Conservation (phyloP, 2,888 invertebrate genomes). For the Muschampia plurimacula region DNA sequence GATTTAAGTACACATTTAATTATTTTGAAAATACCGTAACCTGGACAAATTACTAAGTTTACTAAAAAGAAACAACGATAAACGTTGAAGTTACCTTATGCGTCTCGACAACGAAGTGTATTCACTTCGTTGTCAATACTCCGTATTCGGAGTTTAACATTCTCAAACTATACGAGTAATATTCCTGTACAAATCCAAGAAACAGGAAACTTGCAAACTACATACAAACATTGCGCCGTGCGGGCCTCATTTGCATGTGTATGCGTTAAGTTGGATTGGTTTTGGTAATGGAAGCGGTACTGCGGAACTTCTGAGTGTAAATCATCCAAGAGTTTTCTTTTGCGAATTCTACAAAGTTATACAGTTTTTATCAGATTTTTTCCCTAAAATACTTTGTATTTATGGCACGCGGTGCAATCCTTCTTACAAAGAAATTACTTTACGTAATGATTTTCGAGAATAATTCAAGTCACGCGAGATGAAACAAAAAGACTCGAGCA, state of each 20-base stretch:
- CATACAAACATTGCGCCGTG: conserved; percentile 24
- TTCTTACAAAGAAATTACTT: conserved; percentile 4
- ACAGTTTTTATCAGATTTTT: conserved; percentile 3
- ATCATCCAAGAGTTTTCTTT: conserved; percentile 29
- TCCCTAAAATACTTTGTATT: conserved; percentile 6
- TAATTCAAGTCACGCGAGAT: neutral
- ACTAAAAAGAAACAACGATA: too few species aligned
- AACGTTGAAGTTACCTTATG: neutral
- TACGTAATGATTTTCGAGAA: conserved; percentile 3
- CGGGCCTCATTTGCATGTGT: conserved; percentile 33
- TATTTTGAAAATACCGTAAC: too few species aligned
- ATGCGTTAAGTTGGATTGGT: conserved; percentile 36
- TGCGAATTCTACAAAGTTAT: neutral
- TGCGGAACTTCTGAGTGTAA: conserved; percentile 21
- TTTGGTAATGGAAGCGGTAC: conserved; percentile 15
- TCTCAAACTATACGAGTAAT: neutral
- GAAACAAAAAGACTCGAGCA: conserved; percentile 7
- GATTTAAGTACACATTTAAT: too few species aligned
- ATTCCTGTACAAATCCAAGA: conserved; percentile 17
- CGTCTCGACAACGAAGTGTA: neutral
- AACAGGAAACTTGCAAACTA: conserved; percentile 33
- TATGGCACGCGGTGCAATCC: conserved; percentile 2
- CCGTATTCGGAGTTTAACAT: neutral
- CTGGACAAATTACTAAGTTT: too few species aligned
- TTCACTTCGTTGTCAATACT: too few species aligned